These are phyloP conservation scores for Rhingia campestris DNA, from an alignment of 2,888 invertebrate species.

Conservation along the genomic window DNA sequence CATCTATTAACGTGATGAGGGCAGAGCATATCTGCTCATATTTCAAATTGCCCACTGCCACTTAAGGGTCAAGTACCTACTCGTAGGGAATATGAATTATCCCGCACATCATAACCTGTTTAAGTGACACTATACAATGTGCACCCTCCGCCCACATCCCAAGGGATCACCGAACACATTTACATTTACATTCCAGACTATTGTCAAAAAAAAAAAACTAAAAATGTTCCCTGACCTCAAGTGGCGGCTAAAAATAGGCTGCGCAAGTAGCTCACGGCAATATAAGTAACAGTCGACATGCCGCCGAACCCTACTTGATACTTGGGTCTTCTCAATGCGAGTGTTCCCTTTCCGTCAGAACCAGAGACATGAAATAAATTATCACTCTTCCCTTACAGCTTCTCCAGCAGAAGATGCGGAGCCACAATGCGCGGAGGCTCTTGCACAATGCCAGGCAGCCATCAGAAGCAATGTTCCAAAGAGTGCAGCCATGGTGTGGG, in stretches of 20 bases:
- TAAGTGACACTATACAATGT: slow-evolving; percentile 16
- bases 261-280: slow-evolving; percentile 61
- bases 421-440: slow-evolving; percentile 44
- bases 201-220: slow-evolving; percentile 34
- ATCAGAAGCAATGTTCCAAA: slow-evolving; percentile 57
- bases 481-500: slow-evolving; percentile 40
- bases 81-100: background rate
- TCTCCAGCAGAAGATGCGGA: slow-evolving; percentile 43
- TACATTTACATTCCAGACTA: slow-evolving; percentile 43
- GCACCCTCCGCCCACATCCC: slow-evolving; percentile 41
- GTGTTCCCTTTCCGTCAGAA: slow-evolving; percentile 61
- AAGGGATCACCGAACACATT: slow-evolving; percentile 22
- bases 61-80: slow-evolving; percentile 20
- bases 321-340: slow-evolving; percentile 12
- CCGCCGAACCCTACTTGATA: slow-evolving; percentile 49
- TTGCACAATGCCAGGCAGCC: slow-evolving; percentile 50
- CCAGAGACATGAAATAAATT: slow-evolving; percentile 61
- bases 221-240: slow-evolving; percentile 61
- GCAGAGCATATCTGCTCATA: background rate
- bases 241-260: slow-evolving; percentile 58
- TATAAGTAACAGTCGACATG: slow-evolving; percentile 16
- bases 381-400: slow-evolving; percentile 49
- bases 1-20: background rate
- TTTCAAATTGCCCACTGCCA: slow-evolving; percentile 1
- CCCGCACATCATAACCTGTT: slow-evolving; percentile 38